These are phyloP conservation scores for Bettongia penicillata DNA, from an alignment of 2,113 vertebrate species.

Conservation along the genomic window DNA sequence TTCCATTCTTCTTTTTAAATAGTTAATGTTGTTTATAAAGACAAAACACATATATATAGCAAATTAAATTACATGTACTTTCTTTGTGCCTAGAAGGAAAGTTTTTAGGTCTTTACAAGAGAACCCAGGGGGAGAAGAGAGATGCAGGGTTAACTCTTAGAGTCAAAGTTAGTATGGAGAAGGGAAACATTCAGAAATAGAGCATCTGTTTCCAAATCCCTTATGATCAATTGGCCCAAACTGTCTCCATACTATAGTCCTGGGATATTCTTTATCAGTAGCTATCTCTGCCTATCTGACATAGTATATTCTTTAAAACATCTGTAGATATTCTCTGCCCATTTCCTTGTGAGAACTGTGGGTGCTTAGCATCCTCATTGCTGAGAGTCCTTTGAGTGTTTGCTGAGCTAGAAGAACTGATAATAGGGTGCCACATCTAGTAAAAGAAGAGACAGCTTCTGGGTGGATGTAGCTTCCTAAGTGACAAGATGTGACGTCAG, in stretches of 20 bases:
- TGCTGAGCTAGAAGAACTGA: not conserved
- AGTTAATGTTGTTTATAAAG: not conserved
- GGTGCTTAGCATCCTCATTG: not conserved
- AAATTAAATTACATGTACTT: not conserved
- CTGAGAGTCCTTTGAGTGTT: not conserved
- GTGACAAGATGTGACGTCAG: not conserved
- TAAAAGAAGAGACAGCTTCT: not conserved
- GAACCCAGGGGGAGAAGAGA: not conserved
- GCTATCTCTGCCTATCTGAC: not conserved
- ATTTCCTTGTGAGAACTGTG: not conserved
- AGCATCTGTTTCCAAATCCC: not conserved
- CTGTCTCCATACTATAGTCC: not conserved
- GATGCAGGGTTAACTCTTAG: not conserved
- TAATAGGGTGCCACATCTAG: not conserved
- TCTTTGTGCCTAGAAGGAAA: not conserved
- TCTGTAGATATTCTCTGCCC: not conserved
- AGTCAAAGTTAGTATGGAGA: not conserved
- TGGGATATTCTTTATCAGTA: not conserved
- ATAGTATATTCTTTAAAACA: not conserved
- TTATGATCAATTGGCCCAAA: not conserved
- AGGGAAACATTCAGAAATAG: not conserved
- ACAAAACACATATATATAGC: not conserved
- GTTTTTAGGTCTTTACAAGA: not conserved
- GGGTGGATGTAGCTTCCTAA: not conserved
- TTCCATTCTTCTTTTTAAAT: too few relatives aligned